A percentile compares a stretch with the other conserved stretches of the same genome.
These are phyloP conservation scores for Ips typographus DNA, from an alignment of 1,140 invertebrate species.

Conservation along the genomic window DNA sequence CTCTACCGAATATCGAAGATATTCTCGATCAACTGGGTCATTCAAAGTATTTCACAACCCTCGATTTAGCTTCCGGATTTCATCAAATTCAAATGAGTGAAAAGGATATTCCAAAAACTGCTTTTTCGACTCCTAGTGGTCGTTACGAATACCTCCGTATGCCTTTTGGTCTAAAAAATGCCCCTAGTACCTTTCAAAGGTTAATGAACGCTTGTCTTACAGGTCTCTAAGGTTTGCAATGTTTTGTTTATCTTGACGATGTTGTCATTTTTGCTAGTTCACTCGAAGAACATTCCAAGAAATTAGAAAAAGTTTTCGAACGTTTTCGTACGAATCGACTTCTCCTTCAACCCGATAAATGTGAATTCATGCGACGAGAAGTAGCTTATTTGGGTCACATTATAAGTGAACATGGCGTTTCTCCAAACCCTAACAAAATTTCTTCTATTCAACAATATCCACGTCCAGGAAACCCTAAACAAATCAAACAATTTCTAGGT, in stretches of 20 bases:
- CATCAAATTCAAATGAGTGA: conserved; percentile 54
- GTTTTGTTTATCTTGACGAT: conserved; percentile 52
- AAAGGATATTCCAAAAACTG: conserved; percentile 53
- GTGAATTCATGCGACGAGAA: conserved; percentile 48
- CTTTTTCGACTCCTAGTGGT: conserved; percentile 49
- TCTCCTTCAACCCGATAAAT: conserved; percentile 47
- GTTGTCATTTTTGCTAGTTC: conserved; percentile 49
- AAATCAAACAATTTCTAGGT: conserved; percentile 53
- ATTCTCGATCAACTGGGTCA: conserved; percentile 53
- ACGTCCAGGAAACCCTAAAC: conserved; percentile 42
- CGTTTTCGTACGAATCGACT: conserved; percentile 22
- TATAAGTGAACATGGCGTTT: conserved; percentile 49
- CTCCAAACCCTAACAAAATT: conserved; percentile 53
- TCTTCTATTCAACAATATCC: conserved; percentile 49
- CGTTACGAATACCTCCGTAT: conserved; percentile 48
- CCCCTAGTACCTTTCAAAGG: conserved; percentile 48
- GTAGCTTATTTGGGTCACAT: conserved; percentile 48
- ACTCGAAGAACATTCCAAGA: conserved; percentile 41
- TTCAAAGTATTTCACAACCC: conserved; percentile 53
- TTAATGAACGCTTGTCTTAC: conserved; percentile 49
- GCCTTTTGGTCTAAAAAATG: conserved; percentile 49
- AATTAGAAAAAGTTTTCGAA: conserved; percentile 28
- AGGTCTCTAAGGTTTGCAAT: conserved; percentile 44
- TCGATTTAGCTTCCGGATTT: conserved; percentile 57
- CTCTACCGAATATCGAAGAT: conserved; percentile 57